Evolutionary conservation across 1,140 invertebrate genomes (phyloP).

Genomic region (Piezodorus guildinii): DNA sequence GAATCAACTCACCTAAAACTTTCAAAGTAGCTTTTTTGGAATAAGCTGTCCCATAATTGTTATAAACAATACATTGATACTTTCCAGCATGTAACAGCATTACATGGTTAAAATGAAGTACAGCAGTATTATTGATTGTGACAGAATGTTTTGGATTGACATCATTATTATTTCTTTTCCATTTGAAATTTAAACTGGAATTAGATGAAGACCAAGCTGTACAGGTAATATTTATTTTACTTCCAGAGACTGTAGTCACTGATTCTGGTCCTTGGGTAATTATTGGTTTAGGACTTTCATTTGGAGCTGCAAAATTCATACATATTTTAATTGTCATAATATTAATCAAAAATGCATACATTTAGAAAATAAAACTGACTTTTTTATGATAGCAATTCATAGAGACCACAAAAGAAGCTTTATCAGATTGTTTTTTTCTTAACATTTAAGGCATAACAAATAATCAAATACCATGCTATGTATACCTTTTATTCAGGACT

Average conservation of each 20-base stretch:
- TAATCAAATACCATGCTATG: no score
- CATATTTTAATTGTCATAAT: neutral
- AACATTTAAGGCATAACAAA: no score
- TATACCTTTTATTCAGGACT: no score
- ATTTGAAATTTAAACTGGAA: conserved; percentile 60
- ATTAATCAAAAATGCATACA: conserved; percentile 1
- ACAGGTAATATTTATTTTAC: conserved; percentile 69
- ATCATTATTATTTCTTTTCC: conserved; percentile 82
- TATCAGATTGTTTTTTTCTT: no score
- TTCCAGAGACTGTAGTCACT: conserved; percentile 71
- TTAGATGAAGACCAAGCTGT: conserved; percentile 53
- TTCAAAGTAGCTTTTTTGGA: conserved; percentile 74
- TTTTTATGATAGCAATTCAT: no score
- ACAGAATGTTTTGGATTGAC: conserved; percentile 34
- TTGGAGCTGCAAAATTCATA: conserved; percentile 39
- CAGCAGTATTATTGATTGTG: conserved; percentile 39
- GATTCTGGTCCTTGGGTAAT: conserved; percentile 68
- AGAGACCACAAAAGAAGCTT: no score
- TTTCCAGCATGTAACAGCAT: conserved; percentile 65
- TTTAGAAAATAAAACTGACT: conserved; percentile 14
- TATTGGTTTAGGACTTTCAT: conserved; percentile 72
- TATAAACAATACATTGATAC: conserved; percentile 88
- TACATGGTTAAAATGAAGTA: conserved; percentile 58
- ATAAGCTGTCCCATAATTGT: conserved; percentile 80
- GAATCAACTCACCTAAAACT: conserved; percentile 53